Conservation (phyloP, 2,113 vertebrate species). For the Salvelinus alpinus region DNA sequence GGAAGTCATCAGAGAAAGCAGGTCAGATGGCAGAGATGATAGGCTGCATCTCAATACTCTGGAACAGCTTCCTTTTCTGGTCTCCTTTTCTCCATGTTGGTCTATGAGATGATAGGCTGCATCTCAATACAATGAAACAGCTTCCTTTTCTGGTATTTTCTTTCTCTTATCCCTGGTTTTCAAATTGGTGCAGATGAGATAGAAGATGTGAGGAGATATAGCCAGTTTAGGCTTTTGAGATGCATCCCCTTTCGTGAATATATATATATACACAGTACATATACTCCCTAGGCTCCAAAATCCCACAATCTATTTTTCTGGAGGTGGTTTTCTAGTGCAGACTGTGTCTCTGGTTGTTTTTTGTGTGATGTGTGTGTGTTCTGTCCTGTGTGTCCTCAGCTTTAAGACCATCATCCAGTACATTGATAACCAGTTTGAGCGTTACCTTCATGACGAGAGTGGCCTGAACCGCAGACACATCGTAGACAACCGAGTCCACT, state of each 20-base stretch:
- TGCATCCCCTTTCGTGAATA: no score
- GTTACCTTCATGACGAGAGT: slow-evolving; percentile 86
- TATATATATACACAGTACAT: no score
- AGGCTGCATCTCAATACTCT: not conserved
- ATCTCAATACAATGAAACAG: not conserved
- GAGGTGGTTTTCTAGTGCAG: no score
- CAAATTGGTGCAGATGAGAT: no score
- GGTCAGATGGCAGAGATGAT: slow-evolving; percentile 5
- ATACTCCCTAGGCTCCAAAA: no score
- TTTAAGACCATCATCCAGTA: slow-evolving; percentile 91
- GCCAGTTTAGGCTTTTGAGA: no score
- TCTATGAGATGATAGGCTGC: not conserved
- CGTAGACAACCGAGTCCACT: slow-evolving; percentile 87
- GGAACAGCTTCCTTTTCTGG: not conserved
- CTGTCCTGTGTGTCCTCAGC: slow-evolving; percentile 53
- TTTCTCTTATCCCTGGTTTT: no score
- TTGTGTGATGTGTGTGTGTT: not conserved
- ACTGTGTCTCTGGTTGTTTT: not conserved
- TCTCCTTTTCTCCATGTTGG: not conserved
- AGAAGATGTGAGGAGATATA: no score
- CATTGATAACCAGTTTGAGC: slow-evolving; percentile 87
- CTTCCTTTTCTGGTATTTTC: not conserved
- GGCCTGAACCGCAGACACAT: slow-evolving; percentile 87
- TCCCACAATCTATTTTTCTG: no score
- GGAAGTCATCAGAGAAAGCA: slow-evolving; percentile 28